These are phyloP conservation scores for Sinotaia quadrata DNA, from an alignment of 2,888 invertebrate species.

Conservation along the genomic window DNA sequence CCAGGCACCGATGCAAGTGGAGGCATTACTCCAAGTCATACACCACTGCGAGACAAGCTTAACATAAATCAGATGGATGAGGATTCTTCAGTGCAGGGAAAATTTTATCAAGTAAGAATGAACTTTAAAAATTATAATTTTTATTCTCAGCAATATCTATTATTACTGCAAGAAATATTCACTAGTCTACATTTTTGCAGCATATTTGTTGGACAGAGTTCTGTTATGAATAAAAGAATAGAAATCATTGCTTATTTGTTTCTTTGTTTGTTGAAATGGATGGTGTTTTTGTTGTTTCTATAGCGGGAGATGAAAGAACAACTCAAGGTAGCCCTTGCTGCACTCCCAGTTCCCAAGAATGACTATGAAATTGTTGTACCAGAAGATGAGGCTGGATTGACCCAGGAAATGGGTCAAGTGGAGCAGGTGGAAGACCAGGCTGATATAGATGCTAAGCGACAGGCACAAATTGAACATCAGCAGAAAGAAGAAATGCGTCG, in stretches of 20 bases:
- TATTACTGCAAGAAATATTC: too few species aligned
- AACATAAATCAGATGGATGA: constrained; percentile 92
- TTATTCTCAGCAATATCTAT: too few species aligned
- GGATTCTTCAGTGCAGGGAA: constrained; percentile 65
- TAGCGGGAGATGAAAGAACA: constrained; percentile 55
- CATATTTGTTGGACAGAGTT: too few species aligned
- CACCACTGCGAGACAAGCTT: constrained; percentile 90
- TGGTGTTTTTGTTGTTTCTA: too few species aligned
- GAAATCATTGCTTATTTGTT: too few species aligned
- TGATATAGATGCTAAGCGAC: constrained; percentile 79
- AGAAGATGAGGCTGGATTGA: constrained; percentile 79
- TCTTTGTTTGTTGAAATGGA: too few species aligned
- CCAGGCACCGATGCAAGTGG: constrained; percentile 36
- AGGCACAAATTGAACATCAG: constrained; percentile 45
- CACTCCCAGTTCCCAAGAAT: constrained; percentile 92
- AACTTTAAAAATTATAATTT: not conserved
- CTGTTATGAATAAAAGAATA: too few species aligned
- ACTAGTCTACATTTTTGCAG: too few species aligned
- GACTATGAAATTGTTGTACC: constrained; percentile 99
- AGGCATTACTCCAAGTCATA: constrained; percentile 74
- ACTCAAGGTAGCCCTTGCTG: constrained; percentile 81
- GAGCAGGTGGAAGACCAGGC: constrained; percentile 79
- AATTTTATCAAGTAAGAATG: constrained; percentile 55
- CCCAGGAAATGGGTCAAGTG: constrained; percentile 67
- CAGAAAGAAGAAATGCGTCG: constrained; percentile 78